Percentiles rank a stretch among this genome's conserved stretches.
phyloP scores from a whole-genome alignment of 2,797 vertebrate species.

The Megaceryle alcyon region DNA sequence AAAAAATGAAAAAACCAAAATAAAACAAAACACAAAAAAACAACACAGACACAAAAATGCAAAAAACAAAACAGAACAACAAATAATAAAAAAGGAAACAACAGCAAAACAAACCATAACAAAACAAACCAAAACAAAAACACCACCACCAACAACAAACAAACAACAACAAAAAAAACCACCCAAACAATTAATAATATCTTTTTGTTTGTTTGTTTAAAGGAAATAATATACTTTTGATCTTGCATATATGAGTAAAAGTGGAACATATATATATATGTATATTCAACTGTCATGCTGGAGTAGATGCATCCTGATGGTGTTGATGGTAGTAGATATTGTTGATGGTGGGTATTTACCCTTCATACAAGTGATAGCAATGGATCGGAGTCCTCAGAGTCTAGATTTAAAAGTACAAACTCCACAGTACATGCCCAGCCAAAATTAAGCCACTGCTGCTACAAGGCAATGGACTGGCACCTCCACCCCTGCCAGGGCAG shows the following conservation, averaged over 20 bases:
- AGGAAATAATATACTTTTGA: neutral
- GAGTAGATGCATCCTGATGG: neutral
- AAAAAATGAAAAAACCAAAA: neutral
- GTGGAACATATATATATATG: neutral
- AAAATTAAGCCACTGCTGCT: neutral
- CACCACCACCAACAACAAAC: no score
- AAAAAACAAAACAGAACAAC: no score
- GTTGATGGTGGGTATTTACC: neutral
- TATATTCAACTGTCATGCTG: neutral
- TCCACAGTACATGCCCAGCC: neutral
- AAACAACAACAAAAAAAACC: no score
- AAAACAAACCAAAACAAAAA: no score
- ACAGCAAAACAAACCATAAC: no score
- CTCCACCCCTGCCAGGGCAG: neutral
- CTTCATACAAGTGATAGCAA: accelerated
- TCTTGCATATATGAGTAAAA: neutral
- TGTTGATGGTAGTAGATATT: neutral
- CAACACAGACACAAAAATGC: no score
- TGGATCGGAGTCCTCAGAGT: neutral
- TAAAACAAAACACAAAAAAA: no score
- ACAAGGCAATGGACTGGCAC: neutral
- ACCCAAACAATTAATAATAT: neutral
- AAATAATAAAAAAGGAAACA: no score
- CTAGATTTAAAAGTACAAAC: neutral
- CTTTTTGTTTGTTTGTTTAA: neutral